These are phyloP conservation scores for Rhynchotus rufescens DNA, from an alignment of 2,797 vertebrate genomes.

Conservation along the genomic window DNA sequence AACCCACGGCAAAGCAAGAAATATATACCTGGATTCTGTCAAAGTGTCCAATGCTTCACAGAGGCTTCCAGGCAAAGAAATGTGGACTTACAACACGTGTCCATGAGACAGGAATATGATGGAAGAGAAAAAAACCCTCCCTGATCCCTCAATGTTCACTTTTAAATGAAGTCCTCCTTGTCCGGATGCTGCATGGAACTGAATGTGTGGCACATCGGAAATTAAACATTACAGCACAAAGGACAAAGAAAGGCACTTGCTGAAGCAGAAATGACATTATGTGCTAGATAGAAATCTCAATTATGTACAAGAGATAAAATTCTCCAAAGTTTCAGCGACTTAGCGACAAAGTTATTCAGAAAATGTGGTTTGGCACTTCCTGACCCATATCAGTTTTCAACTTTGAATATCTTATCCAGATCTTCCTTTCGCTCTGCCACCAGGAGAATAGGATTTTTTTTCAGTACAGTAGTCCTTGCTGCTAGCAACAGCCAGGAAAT, in stretches of 20 bases:
- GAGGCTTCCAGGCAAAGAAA: neutral
- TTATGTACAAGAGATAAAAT: neutral
- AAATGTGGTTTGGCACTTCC: constrained; percentile 24
- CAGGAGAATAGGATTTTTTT: constrained; percentile 13
- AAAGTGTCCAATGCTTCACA: neutral
- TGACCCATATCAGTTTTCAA: neutral
- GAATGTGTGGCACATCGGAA: accelerated
- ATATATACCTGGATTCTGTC: neutral
- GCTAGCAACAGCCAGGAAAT: neutral
- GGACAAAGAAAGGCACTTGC: neutral
- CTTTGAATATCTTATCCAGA: constrained; percentile 1
- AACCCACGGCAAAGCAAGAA: neutral
- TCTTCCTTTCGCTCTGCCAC: neutral
- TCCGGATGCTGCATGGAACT: accelerated
- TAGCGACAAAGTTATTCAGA: constrained; percentile 3
- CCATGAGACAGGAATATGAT: neutral
- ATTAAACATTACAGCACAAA: neutral
- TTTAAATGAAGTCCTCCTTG: neutral
- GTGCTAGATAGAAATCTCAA: neutral
- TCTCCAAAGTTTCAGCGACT: neutral
- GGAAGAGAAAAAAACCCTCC: neutral
- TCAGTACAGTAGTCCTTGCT: neutral
- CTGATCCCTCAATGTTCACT: neutral
- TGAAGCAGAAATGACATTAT: accelerated
- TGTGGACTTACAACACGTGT: neutral